Base-by-base conservation (phyloP, 1,140 invertebrate genomes). In the Drosophila simulans region DNA sequence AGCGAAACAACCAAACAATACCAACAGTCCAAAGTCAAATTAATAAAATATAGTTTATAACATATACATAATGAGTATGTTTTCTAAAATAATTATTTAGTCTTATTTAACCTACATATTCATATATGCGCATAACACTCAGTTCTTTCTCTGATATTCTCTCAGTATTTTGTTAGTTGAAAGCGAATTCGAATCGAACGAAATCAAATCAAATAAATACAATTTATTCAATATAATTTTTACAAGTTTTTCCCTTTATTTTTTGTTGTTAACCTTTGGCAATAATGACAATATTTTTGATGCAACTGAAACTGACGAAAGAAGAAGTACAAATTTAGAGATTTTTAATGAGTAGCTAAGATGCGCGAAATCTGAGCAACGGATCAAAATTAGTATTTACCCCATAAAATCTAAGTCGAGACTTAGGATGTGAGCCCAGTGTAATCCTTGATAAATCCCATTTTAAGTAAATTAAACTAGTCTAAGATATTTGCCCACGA, bases 271-370 rank as follows among this genome's bases (percentile, higher is more conserved):
- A 22, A 43, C 37, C 27, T 52, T 80, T 70, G 59, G 79, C 76
- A 77, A 63, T 54, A 90, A 74, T 75, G 85, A 90, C 86, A 89
- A 90, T 85, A 90, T 86, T 89, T 90, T 89, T 80, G 77, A 89
- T 80, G 64, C 59, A 68, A 78, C 66, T 63, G 48, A 66, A 78
- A 74, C 65, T 59, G 59, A 85, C 37, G 66, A 86, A 90, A 60
- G 56, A 81, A 74, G 75, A 81, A 90, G 86, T 90, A 90, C 86
- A 90, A 90, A 90, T 90, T 74, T 70, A 70, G 72, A 86, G 68
- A 86, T 82, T 90, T 90, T 74, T 52, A 68, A 57, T 53, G 62
- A 54, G 66, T 20, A 52, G 31, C 51, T 48, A 25, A 46, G 45
- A 69, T 27, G 13, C 25, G 13, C 42, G 55, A 68, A 49, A 68